Percentiles rank a stretch among this genome's conserved stretches.
These are phyloP conservation scores for Ochotona princeps DNA, from an alignment of 2,113 vertebrate species.

Conservation along the genomic window DNA sequence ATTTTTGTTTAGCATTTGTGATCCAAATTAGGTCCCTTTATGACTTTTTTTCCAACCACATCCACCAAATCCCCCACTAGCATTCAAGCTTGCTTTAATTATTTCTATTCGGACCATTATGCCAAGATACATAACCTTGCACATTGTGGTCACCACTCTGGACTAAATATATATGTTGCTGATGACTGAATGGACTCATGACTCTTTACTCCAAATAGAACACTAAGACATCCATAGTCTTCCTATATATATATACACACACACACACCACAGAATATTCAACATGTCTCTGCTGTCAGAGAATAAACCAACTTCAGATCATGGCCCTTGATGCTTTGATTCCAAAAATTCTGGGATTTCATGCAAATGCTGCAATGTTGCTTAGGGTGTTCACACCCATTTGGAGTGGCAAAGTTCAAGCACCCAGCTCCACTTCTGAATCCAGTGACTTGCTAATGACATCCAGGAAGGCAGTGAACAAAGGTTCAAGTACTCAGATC, in stretches of 20 bases:
- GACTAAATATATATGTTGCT: background rate
- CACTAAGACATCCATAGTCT: background rate
- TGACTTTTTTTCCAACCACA: background rate
- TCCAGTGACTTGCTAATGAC: too few species aligned
- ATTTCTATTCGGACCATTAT: background rate
- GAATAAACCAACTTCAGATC: background rate
- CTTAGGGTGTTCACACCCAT: too few species aligned
- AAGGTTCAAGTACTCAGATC: too few species aligned
- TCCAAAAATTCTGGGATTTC: too few species aligned
- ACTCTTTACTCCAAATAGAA: background rate
- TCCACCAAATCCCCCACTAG: background rate
- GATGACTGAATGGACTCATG: background rate
- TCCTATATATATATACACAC: background rate
- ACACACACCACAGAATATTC: background rate
- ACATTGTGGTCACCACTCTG: background rate
- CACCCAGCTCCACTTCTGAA: too few species aligned
- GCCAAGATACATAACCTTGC: background rate
- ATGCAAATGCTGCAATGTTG: too few species aligned
- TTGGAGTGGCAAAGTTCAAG: too few species aligned
- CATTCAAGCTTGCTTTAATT: background rate
- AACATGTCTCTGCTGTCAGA: background rate
- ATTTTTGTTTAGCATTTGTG: constrained; percentile 5
- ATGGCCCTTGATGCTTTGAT: background rate
- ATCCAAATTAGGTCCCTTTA: background rate
- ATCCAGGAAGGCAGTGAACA: too few species aligned